These are phyloP conservation scores for Eristalis arbustorum DNA, from an alignment of 2,888 invertebrate species.

Conservation along the genomic window DNA sequence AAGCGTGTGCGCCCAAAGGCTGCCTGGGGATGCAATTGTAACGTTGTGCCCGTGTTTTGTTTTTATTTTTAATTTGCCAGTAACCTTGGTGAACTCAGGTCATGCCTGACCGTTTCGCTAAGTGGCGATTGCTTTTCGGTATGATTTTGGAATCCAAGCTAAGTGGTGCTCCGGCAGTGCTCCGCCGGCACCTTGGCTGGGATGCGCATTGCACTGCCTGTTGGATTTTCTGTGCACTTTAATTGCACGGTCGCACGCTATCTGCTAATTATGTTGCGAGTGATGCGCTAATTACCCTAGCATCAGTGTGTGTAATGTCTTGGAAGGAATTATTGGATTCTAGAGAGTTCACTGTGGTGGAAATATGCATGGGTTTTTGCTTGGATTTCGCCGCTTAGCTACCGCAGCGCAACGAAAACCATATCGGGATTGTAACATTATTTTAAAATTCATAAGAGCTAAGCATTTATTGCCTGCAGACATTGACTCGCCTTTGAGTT, in stretches of 20 bases:
- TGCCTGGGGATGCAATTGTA: conserved; percentile 24
- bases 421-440: conserved; percentile 32
- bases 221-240: conserved; percentile 50
- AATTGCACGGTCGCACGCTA: conserved; percentile 67
- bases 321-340: conserved; percentile 62
- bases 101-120: conserved; percentile 70
- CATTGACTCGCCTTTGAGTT: not conserved
- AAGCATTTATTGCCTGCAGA: not conserved
- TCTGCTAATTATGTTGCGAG: conserved; percentile 65
- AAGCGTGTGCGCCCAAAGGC: conserved; percentile 22
- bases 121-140: conserved; percentile 48
- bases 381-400: conserved; percentile 22
- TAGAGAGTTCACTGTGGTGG: conserved; percentile 57
- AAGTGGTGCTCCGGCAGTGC: conserved; percentile 45
- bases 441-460: conserved; percentile 16
- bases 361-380: conserved; percentile 27
- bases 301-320: conserved; percentile 52
- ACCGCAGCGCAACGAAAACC: conserved; percentile 45
- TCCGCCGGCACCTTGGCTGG: not conserved
- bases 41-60: not conserved
- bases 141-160: not conserved
- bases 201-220: conserved; percentile 47
- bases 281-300: conserved; percentile 63
- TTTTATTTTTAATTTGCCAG: conserved; percentile 58
- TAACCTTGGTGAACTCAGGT: conserved; percentile 70